Percentiles rank a stretch among this genome's conserved stretches.
Evolutionary conservation across 2,113 vertebrate genomes (phyloP).

Genomic region (Scolopax mira): DNA sequence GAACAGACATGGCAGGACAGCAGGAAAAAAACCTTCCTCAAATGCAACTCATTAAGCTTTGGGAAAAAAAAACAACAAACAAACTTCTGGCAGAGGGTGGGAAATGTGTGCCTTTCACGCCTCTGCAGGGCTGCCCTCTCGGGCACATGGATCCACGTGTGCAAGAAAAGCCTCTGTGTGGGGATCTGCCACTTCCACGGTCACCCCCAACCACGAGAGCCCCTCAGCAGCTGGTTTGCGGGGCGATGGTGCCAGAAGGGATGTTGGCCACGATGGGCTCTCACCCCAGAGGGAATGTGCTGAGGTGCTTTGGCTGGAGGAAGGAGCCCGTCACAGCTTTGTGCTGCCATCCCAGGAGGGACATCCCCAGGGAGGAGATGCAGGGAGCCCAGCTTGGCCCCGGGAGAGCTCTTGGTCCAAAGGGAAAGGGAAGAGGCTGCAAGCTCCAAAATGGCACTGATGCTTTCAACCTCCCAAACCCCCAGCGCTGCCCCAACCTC

Average conservation of each 20-base stretch:
- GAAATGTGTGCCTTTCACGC: fast-evolving
- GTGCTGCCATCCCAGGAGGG: neutral
- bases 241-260: neutral
- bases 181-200: neutral
- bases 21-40: neutral
- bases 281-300: neutral
- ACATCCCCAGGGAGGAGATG: neutral
- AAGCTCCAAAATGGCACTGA: slow-evolving; percentile 59
- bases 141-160: fast-evolving
- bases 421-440: neutral
- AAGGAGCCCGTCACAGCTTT: neutral
- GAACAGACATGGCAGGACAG: neutral
- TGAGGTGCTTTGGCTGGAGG: neutral
- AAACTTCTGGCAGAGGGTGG: neutral
- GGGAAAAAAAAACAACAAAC: neutral
- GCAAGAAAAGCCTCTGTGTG: fast-evolving
- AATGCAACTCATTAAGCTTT: neutral
- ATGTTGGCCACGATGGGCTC: neutral
- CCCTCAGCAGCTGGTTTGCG: fast-evolving
- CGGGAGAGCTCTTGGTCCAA: neutral
- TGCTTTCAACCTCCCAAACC: slow-evolving; percentile 36
- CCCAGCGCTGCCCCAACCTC: neutral
- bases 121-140: neutral
- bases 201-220: neutral
- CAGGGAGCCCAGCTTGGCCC: neutral